These are phyloP conservation scores for Crax fasciolata DNA, from an alignment of 2,797 vertebrate species.

Conservation along the genomic window DNA sequence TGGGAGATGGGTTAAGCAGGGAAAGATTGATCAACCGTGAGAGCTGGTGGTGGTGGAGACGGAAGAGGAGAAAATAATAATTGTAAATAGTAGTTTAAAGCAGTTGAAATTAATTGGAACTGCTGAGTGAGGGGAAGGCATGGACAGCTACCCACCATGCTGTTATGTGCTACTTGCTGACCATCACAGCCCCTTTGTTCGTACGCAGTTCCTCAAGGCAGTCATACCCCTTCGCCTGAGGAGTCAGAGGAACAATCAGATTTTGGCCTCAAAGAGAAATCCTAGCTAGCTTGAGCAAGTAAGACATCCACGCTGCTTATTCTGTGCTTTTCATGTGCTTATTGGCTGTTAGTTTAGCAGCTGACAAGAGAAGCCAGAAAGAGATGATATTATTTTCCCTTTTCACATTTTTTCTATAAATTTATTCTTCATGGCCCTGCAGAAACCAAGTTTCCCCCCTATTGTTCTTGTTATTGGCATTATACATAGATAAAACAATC, in stretches of 20 bases:
- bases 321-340: background rate
- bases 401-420: background rate
- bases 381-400: conserved; percentile 8
- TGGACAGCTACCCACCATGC: background rate
- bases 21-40: background rate
- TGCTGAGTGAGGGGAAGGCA: background rate
- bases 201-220: background rate
- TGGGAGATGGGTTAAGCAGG: background rate
- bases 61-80: background rate
- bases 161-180: conserved; percentile 21
- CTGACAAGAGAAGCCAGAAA: background rate
- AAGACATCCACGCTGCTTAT: background rate
- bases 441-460: conserved; percentile 5
- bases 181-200: conserved; percentile 19
- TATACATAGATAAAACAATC: conserved; percentile 39
- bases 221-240: background rate
- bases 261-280: conserved; percentile 23
- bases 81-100: conserved; percentile 23
- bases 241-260: background rate
- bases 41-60: background rate
- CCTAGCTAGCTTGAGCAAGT: background rate
- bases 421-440: background rate
- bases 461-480: conserved; percentile 49
- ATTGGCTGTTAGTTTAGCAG: conserved; percentile 25
- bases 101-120: conserved; percentile 36